Conservation (phyloP, 1,140 invertebrate species). For the Drosophila orena region DNA sequence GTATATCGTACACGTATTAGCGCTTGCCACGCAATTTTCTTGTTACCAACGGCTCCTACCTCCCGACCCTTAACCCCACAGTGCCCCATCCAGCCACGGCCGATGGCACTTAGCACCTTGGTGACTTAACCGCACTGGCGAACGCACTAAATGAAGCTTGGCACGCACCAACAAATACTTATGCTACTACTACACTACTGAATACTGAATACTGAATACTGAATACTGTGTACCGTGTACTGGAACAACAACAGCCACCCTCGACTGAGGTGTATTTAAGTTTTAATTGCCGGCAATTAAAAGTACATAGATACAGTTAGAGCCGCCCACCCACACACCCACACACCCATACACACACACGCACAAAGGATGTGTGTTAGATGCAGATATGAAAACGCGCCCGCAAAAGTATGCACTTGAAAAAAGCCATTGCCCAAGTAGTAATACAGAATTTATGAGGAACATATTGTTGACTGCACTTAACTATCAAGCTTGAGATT, state of each 20-base stretch:
- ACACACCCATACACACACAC: neutral
- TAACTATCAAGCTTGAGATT: neutral
- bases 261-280: constrained; percentile 64
- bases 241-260: constrained; percentile 10
- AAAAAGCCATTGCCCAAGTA: neutral
- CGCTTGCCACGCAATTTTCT: constrained; percentile 76
- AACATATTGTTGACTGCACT: too few relatives aligned
- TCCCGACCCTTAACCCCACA: constrained; percentile 9
- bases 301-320: constrained; percentile 73
- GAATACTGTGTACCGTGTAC: neutral
- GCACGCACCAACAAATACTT: constrained; percentile 58
- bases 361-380: constrained; percentile 41
- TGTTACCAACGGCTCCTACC: constrained; percentile 43
- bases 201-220: neutral
- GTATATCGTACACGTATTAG: constrained; percentile 58
- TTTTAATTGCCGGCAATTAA: constrained; percentile 84
- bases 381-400: constrained; percentile 42
- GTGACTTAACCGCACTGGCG: constrained; percentile 69
- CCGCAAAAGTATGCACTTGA: constrained; percentile 4
- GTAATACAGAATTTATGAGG: too few relatives aligned
- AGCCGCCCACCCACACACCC: constrained; percentile 10
- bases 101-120: constrained; percentile 72
- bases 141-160: constrained; percentile 75
- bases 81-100: neutral
- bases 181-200: neutral